Evolutionary conservation across 2,113 vertebrate genomes (phyloP).

Genomic region (Scomber colias): DNA sequence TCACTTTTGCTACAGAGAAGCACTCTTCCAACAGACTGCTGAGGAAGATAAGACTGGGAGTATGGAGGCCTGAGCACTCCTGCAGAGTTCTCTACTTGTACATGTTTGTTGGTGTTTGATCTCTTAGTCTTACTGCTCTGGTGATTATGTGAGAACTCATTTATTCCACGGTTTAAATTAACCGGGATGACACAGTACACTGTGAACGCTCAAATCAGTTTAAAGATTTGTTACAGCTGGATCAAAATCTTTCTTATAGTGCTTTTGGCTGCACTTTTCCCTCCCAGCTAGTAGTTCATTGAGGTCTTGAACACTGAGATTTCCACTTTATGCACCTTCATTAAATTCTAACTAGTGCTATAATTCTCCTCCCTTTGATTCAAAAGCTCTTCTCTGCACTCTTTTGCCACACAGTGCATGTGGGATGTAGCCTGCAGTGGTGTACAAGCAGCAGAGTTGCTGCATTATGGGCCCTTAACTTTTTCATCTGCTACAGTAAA

Average conservation of each 20-base stretch:
- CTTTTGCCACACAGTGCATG: constrained; percentile 27
- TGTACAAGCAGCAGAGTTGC: constrained; percentile 27
- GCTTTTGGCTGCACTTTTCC: constrained; percentile 39
- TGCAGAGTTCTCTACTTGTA: constrained; percentile 21
- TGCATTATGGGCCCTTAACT: constrained; percentile 53
- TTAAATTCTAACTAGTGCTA: constrained; percentile 68
- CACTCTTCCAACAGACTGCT: constrained; percentile 32
- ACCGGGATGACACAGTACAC: constrained; percentile 25
- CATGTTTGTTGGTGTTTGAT: constrained; percentile 25
- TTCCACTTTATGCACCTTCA: constrained; percentile 67
- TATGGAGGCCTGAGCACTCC: constrained; percentile 28
- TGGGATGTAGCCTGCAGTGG: constrained; percentile 43
- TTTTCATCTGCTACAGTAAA: constrained; percentile 61
- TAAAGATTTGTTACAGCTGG: constrained; percentile 36
- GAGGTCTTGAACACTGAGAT: constrained; percentile 60
- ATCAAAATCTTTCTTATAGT: constrained; percentile 37
- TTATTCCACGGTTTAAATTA: constrained; percentile 41
- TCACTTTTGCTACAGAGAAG: constrained; percentile 48
- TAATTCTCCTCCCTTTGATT: constrained; percentile 60
- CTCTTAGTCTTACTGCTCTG: constrained; percentile 22
- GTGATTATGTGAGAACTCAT: constrained; percentile 40
- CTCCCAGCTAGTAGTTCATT: constrained; percentile 43
- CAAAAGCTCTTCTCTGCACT: constrained; percentile 51
- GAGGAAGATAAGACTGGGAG: constrained; percentile 48
- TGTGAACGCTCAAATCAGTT: constrained; percentile 34